Evolutionary conservation across 2,888 invertebrate species (phyloP).

Genomic region (Cerastoderma edule): DNA sequence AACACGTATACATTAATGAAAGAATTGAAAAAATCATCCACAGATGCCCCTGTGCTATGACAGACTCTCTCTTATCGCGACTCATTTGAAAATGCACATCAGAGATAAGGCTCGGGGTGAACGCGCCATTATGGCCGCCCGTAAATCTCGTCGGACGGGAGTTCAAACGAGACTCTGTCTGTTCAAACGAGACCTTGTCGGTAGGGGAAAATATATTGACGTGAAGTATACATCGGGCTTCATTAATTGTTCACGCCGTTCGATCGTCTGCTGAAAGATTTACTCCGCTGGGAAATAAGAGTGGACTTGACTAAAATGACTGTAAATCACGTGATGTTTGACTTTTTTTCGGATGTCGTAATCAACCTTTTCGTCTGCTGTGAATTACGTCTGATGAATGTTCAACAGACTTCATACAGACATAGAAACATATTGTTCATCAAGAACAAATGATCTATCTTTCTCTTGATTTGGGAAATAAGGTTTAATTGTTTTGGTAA

Average conservation of each 20-base stretch:
- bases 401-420: too few species aligned
- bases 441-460: not conserved
- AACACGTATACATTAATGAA: too few species aligned
- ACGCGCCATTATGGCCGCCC: conserved; percentile 41
- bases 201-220: conserved; percentile 47
- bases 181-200: conserved; percentile 44
- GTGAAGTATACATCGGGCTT: conserved; percentile 30
- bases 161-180: conserved; percentile 55
- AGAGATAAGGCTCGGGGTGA: conserved; percentile 27
- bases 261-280: not conserved
- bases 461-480: not conserved
- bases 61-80: too few species aligned
- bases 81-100: conserved; percentile 38
- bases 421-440: not conserved
- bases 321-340: too few species aligned
- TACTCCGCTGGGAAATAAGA: not conserved
- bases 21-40: too few species aligned
- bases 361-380: too few species aligned
- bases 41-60: too few species aligned
- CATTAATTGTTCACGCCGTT: not conserved
- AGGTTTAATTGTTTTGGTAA: too few species aligned
- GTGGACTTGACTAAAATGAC: not conserved
- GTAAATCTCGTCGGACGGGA: conserved; percentile 52
- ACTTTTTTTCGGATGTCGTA: too few species aligned
- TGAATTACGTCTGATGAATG: too few species aligned